Percentiles rank a stretch among this genome's conserved stretches.
These are phyloP conservation scores for Sarcophaga subvicina DNA, from an alignment of 2,888 invertebrate genomes.

Conservation along the genomic window DNA sequence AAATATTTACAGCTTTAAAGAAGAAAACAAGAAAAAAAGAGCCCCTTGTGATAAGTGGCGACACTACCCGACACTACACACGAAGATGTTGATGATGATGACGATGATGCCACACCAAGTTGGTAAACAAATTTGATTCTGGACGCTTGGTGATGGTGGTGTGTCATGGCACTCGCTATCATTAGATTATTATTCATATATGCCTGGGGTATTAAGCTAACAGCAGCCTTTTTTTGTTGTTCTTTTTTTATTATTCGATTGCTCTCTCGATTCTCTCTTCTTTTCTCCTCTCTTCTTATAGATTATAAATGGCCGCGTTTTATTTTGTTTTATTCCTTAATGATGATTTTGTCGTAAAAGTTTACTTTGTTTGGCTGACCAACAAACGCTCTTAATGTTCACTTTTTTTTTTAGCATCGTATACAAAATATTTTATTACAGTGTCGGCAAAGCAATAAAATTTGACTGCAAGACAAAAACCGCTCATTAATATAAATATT, in stretches of 20 bases:
- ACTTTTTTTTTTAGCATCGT: neutral
- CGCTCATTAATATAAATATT: neutral
- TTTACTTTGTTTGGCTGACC: slow-evolving; percentile 28
- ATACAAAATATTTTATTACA: neutral
- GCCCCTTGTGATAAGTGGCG: neutral
- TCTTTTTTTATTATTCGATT: neutral
- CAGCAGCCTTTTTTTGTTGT: neutral
- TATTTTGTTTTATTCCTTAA: slow-evolving; percentile 5
- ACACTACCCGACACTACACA: neutral
- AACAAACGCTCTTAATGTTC: neutral
- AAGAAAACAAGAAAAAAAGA: neutral
- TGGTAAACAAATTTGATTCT: slow-evolving; percentile 35
- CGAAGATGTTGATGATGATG: slow-evolving; percentile 7
- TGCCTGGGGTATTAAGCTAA: too few species aligned
- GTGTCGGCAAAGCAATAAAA: neutral
- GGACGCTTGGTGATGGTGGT: slow-evolving; percentile 18
- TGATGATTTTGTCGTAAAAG: neutral
- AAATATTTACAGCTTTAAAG: slow-evolving; percentile 30
- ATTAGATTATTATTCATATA: slow-evolving; percentile 25
- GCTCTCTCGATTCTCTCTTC: too few species aligned
- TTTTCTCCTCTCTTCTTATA: neutral
- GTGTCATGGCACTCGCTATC: slow-evolving; percentile 27
- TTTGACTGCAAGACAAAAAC: neutral
- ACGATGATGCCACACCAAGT: slow-evolving; percentile 23
- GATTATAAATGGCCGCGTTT: neutral